A percentile compares a stretch with the other conserved stretches of the same genome.
phyloP scores from a whole-genome alignment of 2,888 invertebrate species.

The Zygaena filipendulae region DNA sequence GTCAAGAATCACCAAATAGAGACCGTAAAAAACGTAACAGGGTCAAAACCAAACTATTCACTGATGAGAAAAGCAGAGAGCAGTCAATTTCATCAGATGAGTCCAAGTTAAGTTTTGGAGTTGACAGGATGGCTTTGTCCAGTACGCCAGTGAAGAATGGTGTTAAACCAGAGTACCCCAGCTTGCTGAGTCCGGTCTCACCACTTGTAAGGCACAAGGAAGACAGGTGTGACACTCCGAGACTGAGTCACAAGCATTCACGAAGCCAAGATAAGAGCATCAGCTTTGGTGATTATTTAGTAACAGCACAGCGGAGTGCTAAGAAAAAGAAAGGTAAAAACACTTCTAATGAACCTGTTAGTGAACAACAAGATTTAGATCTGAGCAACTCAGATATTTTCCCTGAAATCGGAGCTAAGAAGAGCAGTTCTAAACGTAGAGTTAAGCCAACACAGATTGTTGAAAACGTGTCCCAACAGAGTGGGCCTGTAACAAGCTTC shows the following conservation, averaged over 20 bases:
- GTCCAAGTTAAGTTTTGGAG: constrained; percentile 31
- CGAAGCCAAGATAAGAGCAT: constrained; percentile 44
- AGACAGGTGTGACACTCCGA: constrained; percentile 50
- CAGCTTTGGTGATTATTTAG: constrained; percentile 45
- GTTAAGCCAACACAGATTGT: constrained; percentile 67
- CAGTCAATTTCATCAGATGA: constrained; percentile 45
- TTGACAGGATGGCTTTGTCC: constrained; percentile 36
- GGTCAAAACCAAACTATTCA: constrained; percentile 53
- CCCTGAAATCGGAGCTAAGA: constrained; percentile 51
- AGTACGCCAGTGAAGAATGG: constrained; percentile 54
- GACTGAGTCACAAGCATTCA: constrained; percentile 36
- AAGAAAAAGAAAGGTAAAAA: constrained; percentile 43
- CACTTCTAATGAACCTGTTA: constrained; percentile 30
- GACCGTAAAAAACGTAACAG: constrained; percentile 38
- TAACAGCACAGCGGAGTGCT: constrained; percentile 27
- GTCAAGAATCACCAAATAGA: constrained; percentile 48
- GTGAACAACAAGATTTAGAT: constrained; percentile 39
- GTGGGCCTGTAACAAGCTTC: constrained; percentile 44
- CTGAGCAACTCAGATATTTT: constrained; percentile 49
- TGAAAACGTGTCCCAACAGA: constrained; percentile 32
- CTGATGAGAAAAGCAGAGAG: constrained; percentile 36
- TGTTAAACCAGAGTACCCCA: constrained; percentile 31
- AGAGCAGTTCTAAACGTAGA: constrained; percentile 42
- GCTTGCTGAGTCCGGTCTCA: constrained; percentile 38
- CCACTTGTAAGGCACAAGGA: constrained; percentile 32